Conservation (phyloP, 2,797 vertebrate genomes). For the Florisuga fusca region DNA sequence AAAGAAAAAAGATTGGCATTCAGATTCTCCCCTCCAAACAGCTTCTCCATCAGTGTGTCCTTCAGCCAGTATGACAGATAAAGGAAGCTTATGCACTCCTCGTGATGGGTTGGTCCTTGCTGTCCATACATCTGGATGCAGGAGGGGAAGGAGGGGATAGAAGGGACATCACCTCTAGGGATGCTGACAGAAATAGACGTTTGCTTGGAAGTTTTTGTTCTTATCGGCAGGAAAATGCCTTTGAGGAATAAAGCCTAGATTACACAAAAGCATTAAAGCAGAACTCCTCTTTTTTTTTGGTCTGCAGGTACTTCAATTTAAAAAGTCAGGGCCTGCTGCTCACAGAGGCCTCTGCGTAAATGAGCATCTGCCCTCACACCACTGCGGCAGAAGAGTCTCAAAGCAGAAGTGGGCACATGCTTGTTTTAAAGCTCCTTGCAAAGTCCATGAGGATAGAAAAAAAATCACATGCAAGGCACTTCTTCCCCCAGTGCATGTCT, state of each 20-base stretch:
- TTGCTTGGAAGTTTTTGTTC: conserved; percentile 9
- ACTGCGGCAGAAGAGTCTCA: neutral
- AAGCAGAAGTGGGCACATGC: neutral
- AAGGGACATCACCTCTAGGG: neutral
- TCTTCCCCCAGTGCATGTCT: rapidly evolving
- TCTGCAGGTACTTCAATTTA: neutral
- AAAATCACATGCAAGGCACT: rapidly evolving
- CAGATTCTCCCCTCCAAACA: neutral
- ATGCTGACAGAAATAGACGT: conserved; percentile 19
- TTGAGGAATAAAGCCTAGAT: conserved; percentile 46
- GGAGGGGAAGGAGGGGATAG: neutral
- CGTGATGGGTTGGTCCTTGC: rapidly evolving
- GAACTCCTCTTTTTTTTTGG: neutral
- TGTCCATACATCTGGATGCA: neutral
- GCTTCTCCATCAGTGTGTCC: neutral
- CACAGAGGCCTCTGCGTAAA: neutral
- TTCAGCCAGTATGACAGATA: neutral
- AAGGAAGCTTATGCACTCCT: neutral
- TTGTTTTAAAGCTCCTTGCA: neutral
- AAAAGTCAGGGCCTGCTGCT: neutral
- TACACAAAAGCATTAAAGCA: conserved; percentile 40
- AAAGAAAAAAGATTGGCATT: neutral
- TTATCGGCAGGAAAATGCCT: neutral
- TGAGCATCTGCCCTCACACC: neutral
- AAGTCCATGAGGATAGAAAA: neutral